These are phyloP conservation scores for Drosophila mercatorum DNA, from an alignment of 2,888 invertebrate species.

Conservation along the genomic window DNA sequence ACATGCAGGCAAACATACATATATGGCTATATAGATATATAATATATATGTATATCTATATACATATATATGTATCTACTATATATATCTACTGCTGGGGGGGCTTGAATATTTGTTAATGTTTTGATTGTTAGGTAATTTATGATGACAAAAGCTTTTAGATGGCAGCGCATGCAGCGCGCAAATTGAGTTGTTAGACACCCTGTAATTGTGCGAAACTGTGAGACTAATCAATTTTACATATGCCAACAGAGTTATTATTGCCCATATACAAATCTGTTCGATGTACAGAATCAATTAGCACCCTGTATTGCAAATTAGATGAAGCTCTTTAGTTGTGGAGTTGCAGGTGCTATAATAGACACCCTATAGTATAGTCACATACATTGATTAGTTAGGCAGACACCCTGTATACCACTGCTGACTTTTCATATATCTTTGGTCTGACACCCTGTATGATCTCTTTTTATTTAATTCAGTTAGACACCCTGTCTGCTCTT, in stretches of 20 bases:
- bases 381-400: not conserved
- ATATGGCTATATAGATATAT: too few relatives aligned
- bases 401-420: too few relatives aligned
- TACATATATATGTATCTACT: too few relatives aligned
- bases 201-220: not conserved
- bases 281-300: not conserved
- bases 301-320: conserved; percentile 11
- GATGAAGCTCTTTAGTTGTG: not conserved
- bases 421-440: not conserved
- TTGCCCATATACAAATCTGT: not conserved
- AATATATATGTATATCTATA: too few relatives aligned
- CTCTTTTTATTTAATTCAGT: too few relatives aligned
- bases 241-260: not conserved
- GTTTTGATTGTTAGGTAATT: conserved; percentile 71
- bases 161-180: conserved; percentile 43
- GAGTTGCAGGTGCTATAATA: not conserved
- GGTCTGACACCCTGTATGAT: not conserved
- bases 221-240: not conserved
- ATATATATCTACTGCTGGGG: not conserved
- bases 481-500: not conserved
- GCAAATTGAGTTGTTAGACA: conserved; percentile 34
- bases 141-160: conserved; percentile 71
- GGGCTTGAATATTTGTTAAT: conserved; percentile 52
- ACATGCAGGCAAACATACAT: not conserved
- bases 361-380: not conserved